phyloP scores from a whole-genome alignment of 2,888 invertebrate genomes.

The Cynaeus angustus region DNA sequence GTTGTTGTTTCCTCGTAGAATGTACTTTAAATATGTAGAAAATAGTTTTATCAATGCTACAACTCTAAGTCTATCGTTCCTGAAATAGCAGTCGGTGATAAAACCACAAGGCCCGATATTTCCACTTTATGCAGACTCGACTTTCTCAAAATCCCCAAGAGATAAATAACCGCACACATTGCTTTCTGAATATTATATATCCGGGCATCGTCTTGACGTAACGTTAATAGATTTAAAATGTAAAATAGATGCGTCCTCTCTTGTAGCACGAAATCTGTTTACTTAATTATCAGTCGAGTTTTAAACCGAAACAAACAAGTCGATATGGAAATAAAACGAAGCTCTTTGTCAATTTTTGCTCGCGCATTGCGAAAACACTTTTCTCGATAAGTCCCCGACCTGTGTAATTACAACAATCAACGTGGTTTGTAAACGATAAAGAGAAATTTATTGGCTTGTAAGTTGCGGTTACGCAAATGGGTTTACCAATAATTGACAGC shows the following conservation, averaged over 20 bases:
- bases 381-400: conserved; percentile 37
- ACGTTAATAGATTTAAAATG: conserved; percentile 41
- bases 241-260: conserved; percentile 20
- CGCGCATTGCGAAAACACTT: conserved; percentile 25
- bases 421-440: conserved; percentile 43
- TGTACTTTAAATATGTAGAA: too few species aligned
- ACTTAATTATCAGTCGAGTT: conserved; percentile 22
- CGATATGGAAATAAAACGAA: conserved; percentile 20
- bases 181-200: conserved; percentile 18
- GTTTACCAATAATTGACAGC: conserved; percentile 40
- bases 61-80: conserved; percentile 1
- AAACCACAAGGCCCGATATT: conserved; percentile 31
- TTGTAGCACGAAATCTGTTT: conserved; percentile 1
- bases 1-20: too few species aligned
- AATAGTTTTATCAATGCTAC: conserved; percentile 16
- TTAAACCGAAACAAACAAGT: conserved; percentile 16
- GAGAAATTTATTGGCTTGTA: conserved; percentile 42
- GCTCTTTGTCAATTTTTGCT: conserved; percentile 30
- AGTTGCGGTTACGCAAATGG: conserved; percentile 43
- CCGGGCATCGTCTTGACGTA: conserved; percentile 1
- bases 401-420: conserved; percentile 44
- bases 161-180: conserved; percentile 41
- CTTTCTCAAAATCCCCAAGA: conserved; percentile 25
- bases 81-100: conserved; percentile 28
- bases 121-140: conserved; percentile 39